phyloP scores from a whole-genome alignment of 1,140 invertebrate genomes.

The Solenopsis fugax region DNA sequence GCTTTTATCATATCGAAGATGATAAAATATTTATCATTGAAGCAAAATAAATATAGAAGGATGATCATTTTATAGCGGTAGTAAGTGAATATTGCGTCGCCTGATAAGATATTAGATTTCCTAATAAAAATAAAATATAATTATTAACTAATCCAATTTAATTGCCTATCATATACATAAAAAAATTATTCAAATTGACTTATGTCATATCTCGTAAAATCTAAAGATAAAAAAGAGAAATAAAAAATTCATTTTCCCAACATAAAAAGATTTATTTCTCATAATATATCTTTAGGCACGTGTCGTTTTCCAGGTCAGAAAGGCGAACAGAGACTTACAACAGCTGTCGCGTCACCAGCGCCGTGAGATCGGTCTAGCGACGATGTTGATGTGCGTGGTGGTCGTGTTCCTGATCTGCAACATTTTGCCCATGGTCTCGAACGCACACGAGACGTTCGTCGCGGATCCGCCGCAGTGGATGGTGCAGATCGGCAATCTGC shows the following conservation, averaged over 20 bases:
- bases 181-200: background rate
- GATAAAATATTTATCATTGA: constrained; percentile 20
- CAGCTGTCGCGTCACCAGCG: constrained; percentile 93
- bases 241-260: background rate
- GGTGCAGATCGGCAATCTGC: constrained; percentile 95
- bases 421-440: constrained; percentile 95
- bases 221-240: background rate
- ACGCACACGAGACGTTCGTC: constrained; percentile 94
- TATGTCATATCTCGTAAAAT: background rate
- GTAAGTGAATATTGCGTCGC: background rate
- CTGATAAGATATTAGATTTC: constrained; percentile 1
- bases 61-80: background rate
- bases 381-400: constrained; percentile 97
- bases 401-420: constrained; percentile 98
- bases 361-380: constrained; percentile 95
- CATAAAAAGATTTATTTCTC: background rate
- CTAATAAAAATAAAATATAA: background rate
- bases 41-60: background rate
- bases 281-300: background rate
- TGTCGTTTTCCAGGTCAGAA: constrained; percentile 89
- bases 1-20: background rate
- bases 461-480: constrained; percentile 86
- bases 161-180: background rate
- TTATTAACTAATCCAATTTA: constrained; percentile 20
- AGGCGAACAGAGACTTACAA: constrained; percentile 94